Percentiles rank a stretch among this genome's conserved stretches.
Evolutionary conservation across 2,888 invertebrate species (phyloP).

Genomic region (Ophioninae sp.): DNA sequence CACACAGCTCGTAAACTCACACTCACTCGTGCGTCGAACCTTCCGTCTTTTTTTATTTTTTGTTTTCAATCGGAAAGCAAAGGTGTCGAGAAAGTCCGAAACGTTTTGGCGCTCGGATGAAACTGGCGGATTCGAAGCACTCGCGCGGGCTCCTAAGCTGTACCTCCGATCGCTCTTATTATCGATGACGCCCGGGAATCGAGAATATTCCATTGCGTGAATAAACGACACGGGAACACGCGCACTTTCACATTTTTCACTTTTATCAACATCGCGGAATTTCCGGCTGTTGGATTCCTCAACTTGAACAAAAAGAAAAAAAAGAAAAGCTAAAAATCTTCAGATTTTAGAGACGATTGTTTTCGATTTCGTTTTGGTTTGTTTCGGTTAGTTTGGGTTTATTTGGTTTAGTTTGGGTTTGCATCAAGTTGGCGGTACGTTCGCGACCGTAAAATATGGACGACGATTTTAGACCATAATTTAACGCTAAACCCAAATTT

Average conservation of each 20-base stretch:
- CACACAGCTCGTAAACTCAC: background rate
- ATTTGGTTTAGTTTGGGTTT: background rate
- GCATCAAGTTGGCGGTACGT: background rate
- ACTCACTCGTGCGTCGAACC: background rate
- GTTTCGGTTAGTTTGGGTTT: background rate
- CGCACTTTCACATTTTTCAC: slow-evolving; percentile 43
- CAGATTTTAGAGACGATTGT: background rate
- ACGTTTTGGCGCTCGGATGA: too few relatives aligned
- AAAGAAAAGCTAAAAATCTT: background rate
- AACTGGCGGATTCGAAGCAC: slow-evolving; percentile 24
- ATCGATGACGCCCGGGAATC: slow-evolving; percentile 16
- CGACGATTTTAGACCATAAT: background rate
- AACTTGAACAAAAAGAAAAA: background rate
- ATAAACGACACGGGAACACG: slow-evolving; percentile 19
- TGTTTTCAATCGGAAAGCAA: too few relatives aligned
- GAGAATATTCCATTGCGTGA: slow-evolving; percentile 51
- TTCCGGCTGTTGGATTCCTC: slow-evolving; percentile 1
- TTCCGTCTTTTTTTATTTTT: background rate
- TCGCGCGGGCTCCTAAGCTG: slow-evolving; percentile 41
- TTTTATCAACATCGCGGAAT: slow-evolving; percentile 6
- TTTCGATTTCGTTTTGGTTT: background rate
- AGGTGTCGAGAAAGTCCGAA: too few relatives aligned
- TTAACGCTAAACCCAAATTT: background rate
- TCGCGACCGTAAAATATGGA: background rate
- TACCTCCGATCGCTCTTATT: slow-evolving; percentile 40